phyloP scores from a whole-genome alignment of 2,113 vertebrate genomes.

The Ctenomys sociabilis region DNA sequence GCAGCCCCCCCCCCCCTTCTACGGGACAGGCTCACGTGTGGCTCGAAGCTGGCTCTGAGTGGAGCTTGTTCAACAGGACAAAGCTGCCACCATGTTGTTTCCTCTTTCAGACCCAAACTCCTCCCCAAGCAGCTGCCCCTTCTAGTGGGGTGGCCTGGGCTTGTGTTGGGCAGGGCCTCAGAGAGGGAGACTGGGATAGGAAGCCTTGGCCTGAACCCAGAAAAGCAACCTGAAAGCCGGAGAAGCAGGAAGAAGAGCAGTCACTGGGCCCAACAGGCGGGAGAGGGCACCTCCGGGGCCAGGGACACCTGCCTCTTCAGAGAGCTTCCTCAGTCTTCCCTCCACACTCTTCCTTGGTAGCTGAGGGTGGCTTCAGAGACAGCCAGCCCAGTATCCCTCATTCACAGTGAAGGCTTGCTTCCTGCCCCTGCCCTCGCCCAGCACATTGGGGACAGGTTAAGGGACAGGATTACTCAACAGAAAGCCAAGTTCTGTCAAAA shows the following conservation, averaged over 20 bases:
- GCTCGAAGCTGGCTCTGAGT: neutral
- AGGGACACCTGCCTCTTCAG: too few species aligned
- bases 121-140: neutral
- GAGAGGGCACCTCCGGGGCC: neutral
- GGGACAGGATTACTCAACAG: neutral
- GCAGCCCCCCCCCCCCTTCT: neutral
- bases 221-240: neutral
- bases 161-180: neutral
- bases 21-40: too few species aligned
- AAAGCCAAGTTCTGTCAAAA: constrained; percentile 38
- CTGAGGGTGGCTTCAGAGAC: neutral
- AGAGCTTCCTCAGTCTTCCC: neutral
- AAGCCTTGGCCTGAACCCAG: neutral
- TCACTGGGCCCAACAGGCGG: neutral
- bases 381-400: neutral
- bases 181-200: too few species aligned
- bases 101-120: neutral
- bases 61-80: accelerated
- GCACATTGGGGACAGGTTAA: neutral
- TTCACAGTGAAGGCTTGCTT: neutral
- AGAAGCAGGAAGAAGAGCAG: neutral
- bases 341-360: neutral
- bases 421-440: neutral
- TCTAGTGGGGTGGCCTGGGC: neutral
- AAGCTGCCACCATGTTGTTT: neutral